phyloP scores from a whole-genome alignment of 2,113 vertebrate genomes.

The Bagarius yarrelli region DNA sequence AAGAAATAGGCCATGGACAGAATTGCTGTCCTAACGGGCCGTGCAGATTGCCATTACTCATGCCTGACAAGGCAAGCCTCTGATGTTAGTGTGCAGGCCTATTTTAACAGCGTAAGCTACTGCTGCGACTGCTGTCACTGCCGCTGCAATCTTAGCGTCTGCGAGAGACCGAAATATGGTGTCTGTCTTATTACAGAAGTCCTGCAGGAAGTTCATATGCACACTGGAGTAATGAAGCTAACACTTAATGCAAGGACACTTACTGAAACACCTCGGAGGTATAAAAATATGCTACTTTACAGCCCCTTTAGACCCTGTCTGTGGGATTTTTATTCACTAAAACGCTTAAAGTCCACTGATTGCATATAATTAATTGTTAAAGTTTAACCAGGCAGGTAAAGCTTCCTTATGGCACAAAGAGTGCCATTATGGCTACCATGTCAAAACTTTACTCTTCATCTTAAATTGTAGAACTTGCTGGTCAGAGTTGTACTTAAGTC shows the following conservation, averaged over 20 bases:
- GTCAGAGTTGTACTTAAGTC: background rate
- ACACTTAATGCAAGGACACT: background rate
- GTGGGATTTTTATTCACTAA: background rate
- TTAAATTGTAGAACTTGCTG: background rate
- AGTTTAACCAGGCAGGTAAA: background rate
- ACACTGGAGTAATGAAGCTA: conserved; percentile 18
- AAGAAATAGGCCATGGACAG: conserved; percentile 57
- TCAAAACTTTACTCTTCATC: background rate
- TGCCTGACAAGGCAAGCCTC: conserved; percentile 66
- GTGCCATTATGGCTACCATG: background rate
- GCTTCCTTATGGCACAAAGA: background rate
- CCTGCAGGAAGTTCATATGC: conserved; percentile 28
- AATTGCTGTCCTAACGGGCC: conserved; percentile 59
- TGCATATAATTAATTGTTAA: background rate
- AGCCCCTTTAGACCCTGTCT: background rate
- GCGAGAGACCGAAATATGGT: conserved; percentile 36
- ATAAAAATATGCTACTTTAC: background rate
- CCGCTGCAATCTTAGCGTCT: conserved; percentile 32
- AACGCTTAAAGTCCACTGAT: background rate
- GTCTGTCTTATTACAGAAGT: conserved; percentile 40
- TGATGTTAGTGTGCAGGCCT: conserved; percentile 65
- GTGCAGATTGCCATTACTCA: conserved; percentile 68
- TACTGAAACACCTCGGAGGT: conserved; percentile 6
- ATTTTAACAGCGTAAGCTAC: conserved; percentile 69
- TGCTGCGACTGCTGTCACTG: conserved; percentile 48